Evolutionary conservation across 2,113 vertebrate species (phyloP).

Genomic region (Etia nguti): DNA sequence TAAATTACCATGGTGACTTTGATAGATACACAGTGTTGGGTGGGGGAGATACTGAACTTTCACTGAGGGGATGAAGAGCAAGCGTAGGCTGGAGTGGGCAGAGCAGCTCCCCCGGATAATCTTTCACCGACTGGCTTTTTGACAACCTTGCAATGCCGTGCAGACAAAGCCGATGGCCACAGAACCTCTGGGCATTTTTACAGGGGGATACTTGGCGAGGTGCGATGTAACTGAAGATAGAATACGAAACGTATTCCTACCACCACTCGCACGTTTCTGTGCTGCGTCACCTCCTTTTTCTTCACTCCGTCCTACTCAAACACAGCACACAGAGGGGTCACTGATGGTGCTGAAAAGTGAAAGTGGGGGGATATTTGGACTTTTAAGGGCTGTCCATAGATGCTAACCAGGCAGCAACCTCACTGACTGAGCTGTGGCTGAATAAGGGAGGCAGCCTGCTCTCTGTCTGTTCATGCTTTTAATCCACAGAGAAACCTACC

Average conservation of each 20-base stretch:
- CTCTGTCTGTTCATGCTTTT: not conserved
- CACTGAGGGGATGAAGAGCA: conserved; percentile 10
- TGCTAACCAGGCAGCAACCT: conserved; percentile 7
- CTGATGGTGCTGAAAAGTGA: conserved; percentile 8
- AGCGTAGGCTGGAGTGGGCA: not conserved
- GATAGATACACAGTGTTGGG: conserved; percentile 41
- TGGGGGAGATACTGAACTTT: conserved; percentile 24
- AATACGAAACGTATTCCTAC: not conserved
- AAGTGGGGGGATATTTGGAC: conserved; percentile 11
- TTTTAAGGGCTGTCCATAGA: conserved; percentile 35
- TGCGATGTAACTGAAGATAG: conserved; percentile 16
- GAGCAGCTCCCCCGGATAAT: conserved; percentile 7
- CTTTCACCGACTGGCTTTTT: conserved; percentile 28
- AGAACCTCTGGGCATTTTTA: not conserved
- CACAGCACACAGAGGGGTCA: not conserved
- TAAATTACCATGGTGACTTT: conserved; percentile 58
- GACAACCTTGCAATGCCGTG: conserved; percentile 29
- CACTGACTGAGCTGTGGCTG: not conserved
- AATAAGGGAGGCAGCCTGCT: not conserved
- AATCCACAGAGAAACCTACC: not conserved
- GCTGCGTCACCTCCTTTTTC: not conserved
- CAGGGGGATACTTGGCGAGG: not conserved
- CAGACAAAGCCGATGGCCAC: conserved; percentile 26
- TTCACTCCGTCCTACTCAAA: not conserved
- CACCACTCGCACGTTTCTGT: not conserved